Evolutionary conservation across 1,140 invertebrate species (phyloP), one percentile per base, ranked within the genome.

Genomic region (Lethrus apterus): DNA sequence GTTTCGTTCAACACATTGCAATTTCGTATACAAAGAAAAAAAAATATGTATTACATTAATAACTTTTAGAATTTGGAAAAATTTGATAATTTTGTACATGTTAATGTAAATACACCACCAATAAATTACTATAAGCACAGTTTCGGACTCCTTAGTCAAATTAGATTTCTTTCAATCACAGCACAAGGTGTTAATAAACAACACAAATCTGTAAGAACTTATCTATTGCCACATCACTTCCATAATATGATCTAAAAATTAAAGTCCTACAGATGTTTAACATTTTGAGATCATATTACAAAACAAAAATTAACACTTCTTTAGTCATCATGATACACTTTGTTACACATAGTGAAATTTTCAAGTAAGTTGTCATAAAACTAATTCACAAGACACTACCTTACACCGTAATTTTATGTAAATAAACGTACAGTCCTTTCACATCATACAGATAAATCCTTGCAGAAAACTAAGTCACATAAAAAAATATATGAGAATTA

Each of bases 361-460:
- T 38, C 17, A 36, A 21, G 2, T 2, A 38, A 15, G 35, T 15
- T 38, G 35, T 38, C 14, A 38, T 18, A 18, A 21, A 38, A 38
- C 35, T 20, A 38, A 18, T 21, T 20, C 35, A 38, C 35, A 38
- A 42, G 24, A 7, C 46, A 47, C 46, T 47, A 47, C 46, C 23
- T 30, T 40, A 41, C 46, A 47, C 46, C 24, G 11, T 14, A 36
- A 15, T 46, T 46, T 15, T 29, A 38, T 41, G 21, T 32, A 47
- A 47, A 40, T 19, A 32, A 23, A 41, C 20, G 17, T 47, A 47
- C 46, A 47, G 46, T 47, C 33, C 46, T 47, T 47, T 47, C 46
- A 47, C 46, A 47, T 47, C 26, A 15, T 34, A 10, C 18, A 26
- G 21, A 32, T 41, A 47, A 36, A 15, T 36, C 20, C 33, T 23